These are phyloP conservation scores for Lutraria rhynchaena DNA, from an alignment of 1,140 invertebrate genomes.

Conservation along the genomic window DNA sequence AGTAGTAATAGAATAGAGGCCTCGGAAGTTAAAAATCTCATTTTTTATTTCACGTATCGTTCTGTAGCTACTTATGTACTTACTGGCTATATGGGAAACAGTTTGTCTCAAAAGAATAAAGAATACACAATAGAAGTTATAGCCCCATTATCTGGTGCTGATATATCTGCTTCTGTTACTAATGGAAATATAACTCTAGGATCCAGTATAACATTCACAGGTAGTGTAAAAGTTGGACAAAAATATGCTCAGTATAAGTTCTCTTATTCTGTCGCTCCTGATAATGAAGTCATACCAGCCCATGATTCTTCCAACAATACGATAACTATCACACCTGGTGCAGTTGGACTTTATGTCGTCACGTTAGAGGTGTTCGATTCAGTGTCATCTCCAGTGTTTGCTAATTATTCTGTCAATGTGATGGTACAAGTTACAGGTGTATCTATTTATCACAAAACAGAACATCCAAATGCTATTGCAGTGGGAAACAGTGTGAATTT, in stretches of 20 bases:
- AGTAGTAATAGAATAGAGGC: no score
- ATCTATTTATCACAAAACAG: constrained; percentile 32
- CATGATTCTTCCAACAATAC: not conserved
- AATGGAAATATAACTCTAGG: constrained; percentile 30
- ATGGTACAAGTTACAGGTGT: constrained; percentile 62
- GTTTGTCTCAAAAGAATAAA: not conserved
- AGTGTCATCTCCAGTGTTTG: constrained; percentile 54
- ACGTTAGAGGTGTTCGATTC: constrained; percentile 66
- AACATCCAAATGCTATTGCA: constrained; percentile 42
- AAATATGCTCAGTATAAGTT: constrained; percentile 11
- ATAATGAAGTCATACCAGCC: not conserved
- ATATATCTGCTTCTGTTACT: constrained; percentile 10
- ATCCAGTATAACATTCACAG: constrained; percentile 15
- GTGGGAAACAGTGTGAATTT: constrained; percentile 45
- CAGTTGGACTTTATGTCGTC: constrained; percentile 55
- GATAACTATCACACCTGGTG: constrained; percentile 36
- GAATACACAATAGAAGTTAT: constrained; percentile 21
- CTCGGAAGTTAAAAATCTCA: no score
- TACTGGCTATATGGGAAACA: constrained; percentile 1
- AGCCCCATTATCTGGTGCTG: constrained; percentile 19
- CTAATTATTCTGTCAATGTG: constrained; percentile 59
- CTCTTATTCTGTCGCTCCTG: constrained; percentile 26
- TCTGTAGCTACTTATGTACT: constrained; percentile 1
- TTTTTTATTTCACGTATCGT: constrained; percentile 1
- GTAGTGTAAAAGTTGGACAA: constrained; percentile 14